Evolutionary conservation across 2,113 vertebrate species (phyloP).

Genomic region (Channa maculata): DNA sequence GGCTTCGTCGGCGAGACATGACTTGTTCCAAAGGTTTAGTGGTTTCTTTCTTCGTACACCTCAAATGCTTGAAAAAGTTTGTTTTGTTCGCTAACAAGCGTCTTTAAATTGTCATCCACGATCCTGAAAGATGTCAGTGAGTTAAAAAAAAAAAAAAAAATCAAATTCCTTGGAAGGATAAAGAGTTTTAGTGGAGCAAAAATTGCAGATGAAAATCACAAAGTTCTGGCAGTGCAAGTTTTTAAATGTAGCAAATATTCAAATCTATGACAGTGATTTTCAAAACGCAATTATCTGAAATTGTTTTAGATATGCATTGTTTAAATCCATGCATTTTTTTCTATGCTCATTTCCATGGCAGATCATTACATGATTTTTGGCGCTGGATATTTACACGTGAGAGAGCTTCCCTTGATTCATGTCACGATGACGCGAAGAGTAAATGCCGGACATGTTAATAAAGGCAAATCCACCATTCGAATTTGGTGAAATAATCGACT

Average conservation of each 20-base stretch:
- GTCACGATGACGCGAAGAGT: background rate
- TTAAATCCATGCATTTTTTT: background rate
- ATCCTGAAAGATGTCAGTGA: conserved; percentile 82
- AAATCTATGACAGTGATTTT: background rate
- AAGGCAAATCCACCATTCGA: background rate
- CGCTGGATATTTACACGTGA: background rate
- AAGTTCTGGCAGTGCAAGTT: conserved; percentile 26
- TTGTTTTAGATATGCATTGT: background rate
- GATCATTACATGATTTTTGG: background rate
- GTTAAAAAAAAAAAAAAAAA: conserved; percentile 76
- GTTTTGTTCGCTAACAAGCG: conserved; percentile 46
- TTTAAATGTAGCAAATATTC: background rate
- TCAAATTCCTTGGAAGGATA: conserved; percentile 70
- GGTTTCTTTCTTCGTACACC: conserved; percentile 60
- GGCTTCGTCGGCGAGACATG: conserved; percentile 90
- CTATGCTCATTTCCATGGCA: background rate
- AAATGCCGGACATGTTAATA: background rate
- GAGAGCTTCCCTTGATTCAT: background rate
- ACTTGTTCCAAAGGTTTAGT: conserved; percentile 60
- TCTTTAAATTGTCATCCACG: conserved; percentile 70
- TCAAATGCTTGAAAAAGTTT: conserved; percentile 66
- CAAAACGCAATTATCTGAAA: background rate
- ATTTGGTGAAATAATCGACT: background rate
- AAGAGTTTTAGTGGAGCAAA: conserved; percentile 41
- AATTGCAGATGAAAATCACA: conserved; percentile 47